Conservation (phyloP, 2,113 vertebrate genomes). For the Xenus cinereus region DNA sequence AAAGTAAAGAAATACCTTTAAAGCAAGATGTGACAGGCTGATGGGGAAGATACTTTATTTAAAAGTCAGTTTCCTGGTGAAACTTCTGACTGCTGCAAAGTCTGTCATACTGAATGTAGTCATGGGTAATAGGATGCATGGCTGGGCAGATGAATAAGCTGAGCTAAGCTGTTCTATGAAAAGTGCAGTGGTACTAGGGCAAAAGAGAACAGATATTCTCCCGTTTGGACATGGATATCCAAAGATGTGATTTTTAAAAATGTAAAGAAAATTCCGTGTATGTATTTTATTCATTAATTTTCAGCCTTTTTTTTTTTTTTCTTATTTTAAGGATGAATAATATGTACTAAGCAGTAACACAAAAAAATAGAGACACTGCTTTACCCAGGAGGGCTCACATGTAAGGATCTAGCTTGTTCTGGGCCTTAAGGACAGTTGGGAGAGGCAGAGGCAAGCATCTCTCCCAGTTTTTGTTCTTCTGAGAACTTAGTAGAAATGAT, state of each 20-base stretch:
- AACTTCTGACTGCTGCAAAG: slow-evolving; percentile 1
- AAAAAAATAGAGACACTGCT: neutral
- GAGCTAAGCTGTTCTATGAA: neutral
- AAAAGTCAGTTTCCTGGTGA: slow-evolving; percentile 48
- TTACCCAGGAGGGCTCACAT: neutral
- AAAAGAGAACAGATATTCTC: neutral
- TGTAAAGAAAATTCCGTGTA: neutral
- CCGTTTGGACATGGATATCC: neutral
- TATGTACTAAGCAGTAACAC: neutral
- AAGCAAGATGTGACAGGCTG: slow-evolving; percentile 65
- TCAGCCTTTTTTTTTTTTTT: neutral
- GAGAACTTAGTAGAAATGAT: neutral
- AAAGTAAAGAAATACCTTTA: slow-evolving; percentile 71
- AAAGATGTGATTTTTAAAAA: neutral
- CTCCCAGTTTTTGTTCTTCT: neutral
- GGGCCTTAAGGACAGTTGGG: neutral
- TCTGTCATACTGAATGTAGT: neutral
- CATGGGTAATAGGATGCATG: neutral
- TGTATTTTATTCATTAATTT: neutral
- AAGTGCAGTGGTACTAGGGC: neutral
- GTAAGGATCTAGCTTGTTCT: neutral
- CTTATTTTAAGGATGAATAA: neutral
- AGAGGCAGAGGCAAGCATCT: neutral
- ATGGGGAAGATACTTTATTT: slow-evolving; percentile 59
- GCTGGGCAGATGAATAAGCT: neutral